Conservation (phyloP, 1,140 invertebrate genomes). For the Scaptodrosophila lebanonensis region DNA sequence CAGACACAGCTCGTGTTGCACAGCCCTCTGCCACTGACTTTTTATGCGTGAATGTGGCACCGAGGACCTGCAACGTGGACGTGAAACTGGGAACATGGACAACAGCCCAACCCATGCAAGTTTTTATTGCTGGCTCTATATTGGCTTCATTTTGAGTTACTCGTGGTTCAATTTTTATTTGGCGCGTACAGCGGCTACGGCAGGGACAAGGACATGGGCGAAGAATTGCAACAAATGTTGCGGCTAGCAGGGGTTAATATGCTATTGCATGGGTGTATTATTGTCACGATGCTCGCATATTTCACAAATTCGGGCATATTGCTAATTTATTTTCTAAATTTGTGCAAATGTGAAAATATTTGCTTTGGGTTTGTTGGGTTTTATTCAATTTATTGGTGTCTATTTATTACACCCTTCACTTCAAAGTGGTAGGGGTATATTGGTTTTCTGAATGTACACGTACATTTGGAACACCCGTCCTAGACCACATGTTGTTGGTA, state of each 20-base stretch:
- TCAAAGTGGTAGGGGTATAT: too few species aligned
- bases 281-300: conserved; percentile 72
- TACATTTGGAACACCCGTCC: too few species aligned
- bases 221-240: conserved; percentile 48
- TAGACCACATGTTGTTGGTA: too few species aligned
- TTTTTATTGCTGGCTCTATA: conserved; percentile 67
- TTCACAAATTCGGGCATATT: conserved; percentile 71
- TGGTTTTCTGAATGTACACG: conserved; percentile 65
- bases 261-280: conserved; percentile 30
- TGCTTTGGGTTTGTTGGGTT: conserved; percentile 45
- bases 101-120: conserved; percentile 52
- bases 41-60: conserved; percentile 36
- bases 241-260: conserved; percentile 44
- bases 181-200: not conserved
- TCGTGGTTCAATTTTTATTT: conserved; percentile 25
- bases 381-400: conserved; percentile 64
- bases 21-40: conserved; percentile 48
- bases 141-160: conserved; percentile 73
- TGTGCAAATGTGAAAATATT: conserved; percentile 63
- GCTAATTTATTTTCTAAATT: conserved; percentile 71
- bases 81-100: too few species aligned
- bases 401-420: conserved; percentile 71
- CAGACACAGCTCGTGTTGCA: not conserved
- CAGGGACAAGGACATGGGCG: not conserved
- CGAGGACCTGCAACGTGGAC: too few species aligned